phyloP scores from a whole-genome alignment of 2,888 invertebrate species.

The Microplitis manilae region DNA sequence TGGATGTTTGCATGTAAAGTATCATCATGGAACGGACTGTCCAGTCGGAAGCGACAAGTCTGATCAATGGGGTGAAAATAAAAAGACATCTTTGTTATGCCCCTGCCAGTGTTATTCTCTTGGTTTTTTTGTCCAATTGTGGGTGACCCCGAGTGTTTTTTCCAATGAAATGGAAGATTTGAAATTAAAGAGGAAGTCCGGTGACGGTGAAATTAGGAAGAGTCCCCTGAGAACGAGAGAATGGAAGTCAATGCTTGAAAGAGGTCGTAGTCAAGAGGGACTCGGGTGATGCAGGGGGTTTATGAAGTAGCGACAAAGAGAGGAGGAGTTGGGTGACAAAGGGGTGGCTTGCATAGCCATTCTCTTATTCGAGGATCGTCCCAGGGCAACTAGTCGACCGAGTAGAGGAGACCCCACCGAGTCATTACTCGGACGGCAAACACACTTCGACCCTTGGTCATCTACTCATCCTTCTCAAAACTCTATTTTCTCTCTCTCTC shows the following conservation, averaged over 20 bases:
- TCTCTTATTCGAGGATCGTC: constrained; percentile 56
- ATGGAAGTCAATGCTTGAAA: constrained; percentile 44
- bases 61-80: constrained; percentile 38
- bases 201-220: constrained; percentile 50
- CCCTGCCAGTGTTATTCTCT: constrained; percentile 22
- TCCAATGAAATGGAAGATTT: constrained; percentile 29
- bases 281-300: not conserved
- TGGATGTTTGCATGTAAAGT: constrained; percentile 57
- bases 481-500: constrained; percentile 26
- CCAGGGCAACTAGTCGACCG: constrained; percentile 43
- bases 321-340: constrained; percentile 42
- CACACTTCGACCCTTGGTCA: constrained; percentile 69
- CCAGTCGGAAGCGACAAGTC: constrained; percentile 38
- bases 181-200: constrained; percentile 50
- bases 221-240: constrained; percentile 39
- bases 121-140: constrained; percentile 3
- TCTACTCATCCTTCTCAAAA: constrained; percentile 55
- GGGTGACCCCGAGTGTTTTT: not conserved
- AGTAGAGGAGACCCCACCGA: constrained; percentile 60
- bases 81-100: constrained; percentile 32
- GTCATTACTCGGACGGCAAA: constrained; percentile 72
- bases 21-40: constrained; percentile 56
- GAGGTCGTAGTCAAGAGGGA: constrained; percentile 16
- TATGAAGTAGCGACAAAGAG: constrained; percentile 24
- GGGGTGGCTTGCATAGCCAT: constrained; percentile 66